These are phyloP conservation scores for Hemibagrus wyckioides DNA, from an alignment of 2,113 vertebrate genomes.

Conservation along the genomic window DNA sequence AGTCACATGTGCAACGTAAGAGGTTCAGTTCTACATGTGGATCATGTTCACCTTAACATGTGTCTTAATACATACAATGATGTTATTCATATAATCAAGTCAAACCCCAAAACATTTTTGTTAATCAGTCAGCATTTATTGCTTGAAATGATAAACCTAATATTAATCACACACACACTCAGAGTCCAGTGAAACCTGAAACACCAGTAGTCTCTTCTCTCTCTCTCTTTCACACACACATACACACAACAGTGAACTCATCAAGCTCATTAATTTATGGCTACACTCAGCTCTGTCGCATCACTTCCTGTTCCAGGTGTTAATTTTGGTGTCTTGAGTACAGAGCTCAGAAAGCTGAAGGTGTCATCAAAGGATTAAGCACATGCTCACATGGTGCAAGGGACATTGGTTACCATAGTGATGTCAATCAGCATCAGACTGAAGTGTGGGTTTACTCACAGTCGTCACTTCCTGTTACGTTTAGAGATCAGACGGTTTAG, in stretches of 20 bases:
- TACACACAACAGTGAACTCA: background rate
- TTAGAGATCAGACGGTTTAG: background rate
- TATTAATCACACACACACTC: conserved; percentile 47
- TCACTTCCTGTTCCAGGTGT: background rate
- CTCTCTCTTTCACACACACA: background rate
- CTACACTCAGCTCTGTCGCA: background rate
- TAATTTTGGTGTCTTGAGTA: conserved; percentile 9
- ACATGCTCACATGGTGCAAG: background rate
- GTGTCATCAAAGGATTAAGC: background rate
- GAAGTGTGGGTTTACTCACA: background rate
- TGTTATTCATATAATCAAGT: too few relatives aligned
- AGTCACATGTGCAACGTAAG: too few relatives aligned
- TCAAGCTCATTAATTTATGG: background rate
- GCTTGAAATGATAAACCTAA: conserved; percentile 65
- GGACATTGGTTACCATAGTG: background rate
- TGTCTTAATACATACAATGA: too few relatives aligned
- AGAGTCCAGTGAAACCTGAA: background rate
- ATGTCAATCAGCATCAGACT: background rate
- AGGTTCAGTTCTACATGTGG: too few relatives aligned
- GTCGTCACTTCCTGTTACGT: background rate
- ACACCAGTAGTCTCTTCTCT: background rate
- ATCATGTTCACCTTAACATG: too few relatives aligned
- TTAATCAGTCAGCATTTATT: conserved; percentile 71
- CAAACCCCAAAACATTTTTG: background rate
- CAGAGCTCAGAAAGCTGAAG: background rate